phyloP scores from a whole-genome alignment of 92 coral and sea anemone genomes.

The Phenganax stokvisi region DNA sequence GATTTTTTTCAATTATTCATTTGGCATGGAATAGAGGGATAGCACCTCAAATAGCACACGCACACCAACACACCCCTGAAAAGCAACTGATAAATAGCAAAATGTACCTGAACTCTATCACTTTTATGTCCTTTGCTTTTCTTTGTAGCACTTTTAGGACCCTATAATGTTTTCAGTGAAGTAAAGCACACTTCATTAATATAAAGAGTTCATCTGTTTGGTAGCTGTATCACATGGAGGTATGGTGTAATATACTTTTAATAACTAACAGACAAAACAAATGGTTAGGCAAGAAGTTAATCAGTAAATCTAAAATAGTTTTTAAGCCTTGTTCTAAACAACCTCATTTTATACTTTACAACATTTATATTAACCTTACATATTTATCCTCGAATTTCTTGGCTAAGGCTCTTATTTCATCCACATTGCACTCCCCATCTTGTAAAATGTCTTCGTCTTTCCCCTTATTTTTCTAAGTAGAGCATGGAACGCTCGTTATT shows the following conservation, averaged over 20 bases:
- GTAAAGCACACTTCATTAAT: conserved; percentile 7
- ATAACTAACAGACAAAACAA: conserved; percentile 1
- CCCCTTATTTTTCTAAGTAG: conserved; percentile 54
- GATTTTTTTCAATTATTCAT: not conserved
- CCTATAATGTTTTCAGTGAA: conserved; percentile 5
- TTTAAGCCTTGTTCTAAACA: not conserved
- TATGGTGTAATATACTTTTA: not conserved
- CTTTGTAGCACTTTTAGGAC: conserved; percentile 34
- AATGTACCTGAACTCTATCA: conserved; percentile 35
- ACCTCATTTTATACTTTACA: not conserved
- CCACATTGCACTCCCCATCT: conserved; percentile 69
- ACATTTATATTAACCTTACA: conserved; percentile 51
- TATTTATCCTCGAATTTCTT: conserved; percentile 97
- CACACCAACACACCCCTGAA: not conserved
- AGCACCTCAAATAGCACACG: not conserved
- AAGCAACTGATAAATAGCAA: not conserved
- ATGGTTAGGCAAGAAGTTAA: not conserved
- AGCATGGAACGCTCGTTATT: not conserved
- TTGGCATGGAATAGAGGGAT: not conserved
- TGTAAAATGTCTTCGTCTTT: conserved; percentile 58
- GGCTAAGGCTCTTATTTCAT: conserved; percentile 77
- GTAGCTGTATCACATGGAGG: not conserved
- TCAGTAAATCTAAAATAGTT: not conserved
- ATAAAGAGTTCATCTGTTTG: not conserved
- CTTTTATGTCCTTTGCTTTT: conserved; percentile 16